Base-by-base conservation (phyloP, 1,140 invertebrate species). In the Dysdera silvatica region DNA sequence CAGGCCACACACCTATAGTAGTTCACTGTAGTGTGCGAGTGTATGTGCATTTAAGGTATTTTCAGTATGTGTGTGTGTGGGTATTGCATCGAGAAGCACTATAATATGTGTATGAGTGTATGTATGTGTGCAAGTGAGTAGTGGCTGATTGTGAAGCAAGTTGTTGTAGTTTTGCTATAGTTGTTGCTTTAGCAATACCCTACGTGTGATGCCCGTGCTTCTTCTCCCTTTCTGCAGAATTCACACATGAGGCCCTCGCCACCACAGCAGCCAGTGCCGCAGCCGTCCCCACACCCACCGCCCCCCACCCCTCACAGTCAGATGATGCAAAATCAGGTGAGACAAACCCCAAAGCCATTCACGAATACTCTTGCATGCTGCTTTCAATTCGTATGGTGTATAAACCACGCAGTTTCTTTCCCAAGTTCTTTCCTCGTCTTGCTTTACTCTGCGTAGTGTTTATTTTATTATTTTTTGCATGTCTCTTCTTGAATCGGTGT, bases 241-340 rank as follows among this genome's bases (percentile, higher is more conserved):
- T 89, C 89, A 66, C 87, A 88, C 74, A 88, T 94, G 82, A 82
- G 89, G 78, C 90, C 90, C 72, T 91, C 89, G 75, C 89, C 89
- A 69, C 88, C 89, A 65, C 89, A 85, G 76, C 87, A 89, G 80
- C 86, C 86, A 76, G 87, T 86, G 75, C 88, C 85, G 79, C 87
- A 89, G 80, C 85, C 84, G 76, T 88, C 86, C 78, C 86, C 86
- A 74, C 86, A 87, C 80, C 84, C 88, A 69, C 88, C 91, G 75
- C 87, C 88, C 72, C 88, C 89, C 72, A 88, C 88, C 74, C 87
- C 89, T 73, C 87, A 86, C 79, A 82, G 81, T 76, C 86, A 88
- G 79, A 90, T 90, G 85, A 88, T 90, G 85, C 83, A 86, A 69
- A 86, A 82, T 72, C 86, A 87, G 81, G 84, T 85, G 80, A 82